Conservation (phyloP, 2,113 vertebrate species). For the Daphoenositta chrysoptera region DNA sequence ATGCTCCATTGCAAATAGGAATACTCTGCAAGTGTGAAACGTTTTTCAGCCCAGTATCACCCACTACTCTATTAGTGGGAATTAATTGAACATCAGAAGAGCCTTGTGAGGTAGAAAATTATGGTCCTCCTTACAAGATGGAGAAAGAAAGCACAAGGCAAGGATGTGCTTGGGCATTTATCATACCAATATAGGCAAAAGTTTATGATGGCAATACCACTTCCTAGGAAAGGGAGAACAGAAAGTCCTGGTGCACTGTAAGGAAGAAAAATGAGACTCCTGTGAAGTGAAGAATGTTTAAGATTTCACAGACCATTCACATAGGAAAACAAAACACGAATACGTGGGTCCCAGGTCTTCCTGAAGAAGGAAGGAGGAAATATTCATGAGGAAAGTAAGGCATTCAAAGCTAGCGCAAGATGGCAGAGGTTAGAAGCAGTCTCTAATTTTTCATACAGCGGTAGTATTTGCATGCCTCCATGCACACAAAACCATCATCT, state of each 20-base stretch:
- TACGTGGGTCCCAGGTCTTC: neutral
- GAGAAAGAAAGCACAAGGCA: neutral
- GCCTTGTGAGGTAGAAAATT: neutral
- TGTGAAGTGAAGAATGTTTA: neutral
- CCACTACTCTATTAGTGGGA: neutral
- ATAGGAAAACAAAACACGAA: neutral
- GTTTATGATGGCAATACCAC: neutral
- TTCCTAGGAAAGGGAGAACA: neutral
- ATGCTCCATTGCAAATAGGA: neutral
- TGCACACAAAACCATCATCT: fast-evolving
- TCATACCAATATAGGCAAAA: neutral
- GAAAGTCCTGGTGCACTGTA: neutral
- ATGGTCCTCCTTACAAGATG: neutral
- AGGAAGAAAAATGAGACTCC: neutral
- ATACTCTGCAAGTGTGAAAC: neutral
- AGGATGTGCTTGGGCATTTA: neutral
- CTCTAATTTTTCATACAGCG: neutral
- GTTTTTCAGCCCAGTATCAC: neutral
- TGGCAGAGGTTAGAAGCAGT: neutral
- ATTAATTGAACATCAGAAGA: neutral
- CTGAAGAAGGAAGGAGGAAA: neutral
- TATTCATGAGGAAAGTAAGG: neutral
- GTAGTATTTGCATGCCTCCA: neutral
- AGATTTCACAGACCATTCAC: neutral
- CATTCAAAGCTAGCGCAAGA: neutral